Base-by-base conservation (phyloP, 2,797 vertebrate genomes). In the Podarcis lilfordi region DNA sequence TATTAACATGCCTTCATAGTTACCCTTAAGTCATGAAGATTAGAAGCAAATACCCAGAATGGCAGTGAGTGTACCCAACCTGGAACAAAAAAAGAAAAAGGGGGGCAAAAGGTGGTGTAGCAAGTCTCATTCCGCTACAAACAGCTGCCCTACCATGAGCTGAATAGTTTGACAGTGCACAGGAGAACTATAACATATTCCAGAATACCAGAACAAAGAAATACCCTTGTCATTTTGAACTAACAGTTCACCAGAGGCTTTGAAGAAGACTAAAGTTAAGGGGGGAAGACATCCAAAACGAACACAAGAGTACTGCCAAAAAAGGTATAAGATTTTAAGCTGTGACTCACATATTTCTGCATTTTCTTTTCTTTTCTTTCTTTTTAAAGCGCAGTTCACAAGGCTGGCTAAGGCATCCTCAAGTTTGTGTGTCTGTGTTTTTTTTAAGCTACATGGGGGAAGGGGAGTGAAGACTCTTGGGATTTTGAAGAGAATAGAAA, bases 401-500 rank as follows among this genome's bases (percentile, higher is more conserved):
- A 61, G 71, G 69, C 45, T 45, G 21, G 40, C 21, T 55, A 84
- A 61, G 23, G 25, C 40, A n/a, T 82, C 64, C 37, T 45, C 29
- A 45, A 45, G 80, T 50, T 50, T 50, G 45, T 50, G 45, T 11
- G 45, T 15, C 13, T 15, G 50, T 55, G 50, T 3, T 50, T 25
- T 82, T 82, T 82, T 27, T 61, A 37, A 74, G 82, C 32, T 75
- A 69, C 4, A 10, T 35, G 64, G 32, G 82, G 29, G 50, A 55
- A 35, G 82, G 32, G 13, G 32, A 37, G 35, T 64, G 55, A 43
- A 82, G 81, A 45, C 15, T 91, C 92, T 91, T 94, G 90, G 89
- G 92, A 92, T 87, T 85, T 91, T 82, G 89, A 92, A 89, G 90
- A 91, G 91, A 94, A 90, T 90, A 91, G 88, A 89, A 90, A 93